Conservation (phyloP, 1,140 invertebrate species). For the Drosophila santomea region DNA sequence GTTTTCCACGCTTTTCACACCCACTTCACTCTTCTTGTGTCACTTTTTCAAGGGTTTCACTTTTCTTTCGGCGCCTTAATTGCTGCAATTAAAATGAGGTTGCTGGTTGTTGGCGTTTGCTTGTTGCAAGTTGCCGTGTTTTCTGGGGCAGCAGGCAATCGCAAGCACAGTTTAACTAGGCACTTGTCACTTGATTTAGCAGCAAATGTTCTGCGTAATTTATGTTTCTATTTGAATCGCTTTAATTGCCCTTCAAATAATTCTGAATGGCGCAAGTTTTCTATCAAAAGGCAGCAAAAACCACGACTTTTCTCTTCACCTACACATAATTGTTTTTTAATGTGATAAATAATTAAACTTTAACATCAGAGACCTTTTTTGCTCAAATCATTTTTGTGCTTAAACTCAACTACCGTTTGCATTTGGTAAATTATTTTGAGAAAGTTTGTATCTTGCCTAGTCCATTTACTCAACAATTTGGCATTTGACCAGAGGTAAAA, state of each 20-base stretch:
- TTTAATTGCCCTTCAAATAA: too few species aligned
- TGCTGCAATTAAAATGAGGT: conserved; percentile 73
- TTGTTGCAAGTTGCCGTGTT: conserved; percentile 31
- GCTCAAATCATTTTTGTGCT: not conserved
- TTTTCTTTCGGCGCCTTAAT: conserved; percentile 60
- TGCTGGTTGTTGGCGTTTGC: conserved; percentile 17
- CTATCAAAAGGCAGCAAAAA: not conserved
- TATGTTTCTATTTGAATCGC: not conserved
- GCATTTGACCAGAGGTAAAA: conserved; percentile 10
- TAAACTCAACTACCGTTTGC: not conserved
- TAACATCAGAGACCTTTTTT: not conserved
- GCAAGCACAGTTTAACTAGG: not conserved
- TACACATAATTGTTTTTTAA: too few species aligned
- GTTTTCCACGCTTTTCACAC: conserved; percentile 22
- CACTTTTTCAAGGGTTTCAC: conserved; percentile 61
- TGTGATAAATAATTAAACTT: too few species aligned
- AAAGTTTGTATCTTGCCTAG: not conserved
- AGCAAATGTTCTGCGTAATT: not conserved
- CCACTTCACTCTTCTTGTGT: conserved; percentile 62
- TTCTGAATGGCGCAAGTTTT: not conserved
- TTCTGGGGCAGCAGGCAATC: conserved; percentile 16
- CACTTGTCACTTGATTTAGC: conserved; percentile 3
- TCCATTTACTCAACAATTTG: not conserved
- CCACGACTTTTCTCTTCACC: not conserved
- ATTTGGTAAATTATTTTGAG: not conserved